phyloP scores from a whole-genome alignment of 2,113 vertebrate genomes.

The Anoura caudifer region DNA sequence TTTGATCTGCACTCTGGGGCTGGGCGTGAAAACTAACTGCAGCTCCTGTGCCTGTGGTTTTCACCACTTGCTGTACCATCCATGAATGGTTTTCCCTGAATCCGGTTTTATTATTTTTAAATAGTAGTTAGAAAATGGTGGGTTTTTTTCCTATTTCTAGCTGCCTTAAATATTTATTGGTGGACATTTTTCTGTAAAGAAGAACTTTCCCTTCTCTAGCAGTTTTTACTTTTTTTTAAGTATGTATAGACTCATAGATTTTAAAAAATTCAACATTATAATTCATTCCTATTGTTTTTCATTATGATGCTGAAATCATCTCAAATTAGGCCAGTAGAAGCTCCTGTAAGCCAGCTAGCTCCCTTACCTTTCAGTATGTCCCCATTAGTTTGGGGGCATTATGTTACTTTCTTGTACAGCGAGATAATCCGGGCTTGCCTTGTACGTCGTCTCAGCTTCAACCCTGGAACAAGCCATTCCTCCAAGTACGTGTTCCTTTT shows the following conservation, averaged over 20 bases:
- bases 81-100: background rate
- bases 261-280: background rate
- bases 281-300: background rate
- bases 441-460: background rate
- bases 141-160: background rate
- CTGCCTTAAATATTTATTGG: background rate
- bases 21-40: background rate
- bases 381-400: background rate
- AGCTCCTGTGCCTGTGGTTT: background rate
- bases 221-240: background rate
- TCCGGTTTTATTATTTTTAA: background rate
- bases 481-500: background rate
- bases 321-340: background rate
- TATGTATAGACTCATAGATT: background rate
- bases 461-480: background rate
- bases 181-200: background rate
- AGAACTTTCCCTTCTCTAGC: background rate
- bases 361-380: background rate
- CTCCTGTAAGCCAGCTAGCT: background rate
- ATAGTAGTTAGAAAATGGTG: background rate
- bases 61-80: background rate
- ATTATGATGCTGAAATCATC: background rate
- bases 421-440: background rate
- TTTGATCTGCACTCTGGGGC: background rate
- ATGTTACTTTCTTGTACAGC: background rate